These are phyloP conservation scores for Lithophane ornitopus DNA, from an alignment of 2,888 invertebrate species.

Conservation along the genomic window DNA sequence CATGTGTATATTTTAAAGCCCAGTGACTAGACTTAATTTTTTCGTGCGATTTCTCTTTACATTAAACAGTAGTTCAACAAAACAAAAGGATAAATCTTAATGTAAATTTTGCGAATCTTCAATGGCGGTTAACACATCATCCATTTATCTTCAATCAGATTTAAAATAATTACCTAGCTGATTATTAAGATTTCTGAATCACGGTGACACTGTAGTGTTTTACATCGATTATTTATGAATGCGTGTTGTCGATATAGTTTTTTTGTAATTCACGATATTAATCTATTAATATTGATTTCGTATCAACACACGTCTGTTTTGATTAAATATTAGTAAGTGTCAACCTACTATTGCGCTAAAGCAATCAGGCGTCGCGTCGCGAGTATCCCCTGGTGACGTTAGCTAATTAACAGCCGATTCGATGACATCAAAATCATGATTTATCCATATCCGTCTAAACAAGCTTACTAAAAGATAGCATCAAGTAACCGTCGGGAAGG, in stretches of 20 bases:
- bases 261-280: not conserved
- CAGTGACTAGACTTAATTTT: not conserved
- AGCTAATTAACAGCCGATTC: not conserved
- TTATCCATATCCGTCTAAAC: not conserved
- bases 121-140: not conserved
- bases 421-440: not conserved
- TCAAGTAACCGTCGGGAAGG: not conserved
- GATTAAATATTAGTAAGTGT: slow-evolving; percentile 16
- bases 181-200: slow-evolving; percentile 8
- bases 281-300: not conserved
- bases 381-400: not conserved
- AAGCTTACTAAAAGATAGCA: slow-evolving; percentile 4
- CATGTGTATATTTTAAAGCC: slow-evolving; percentile 7
- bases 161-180: slow-evolving; percentile 14
- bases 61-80: slow-evolving; percentile 16
- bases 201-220: not conserved
- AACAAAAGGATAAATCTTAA: not conserved
- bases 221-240: not conserved
- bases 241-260: not conserved
- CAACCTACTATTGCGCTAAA: not conserved
- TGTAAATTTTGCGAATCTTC: not conserved
- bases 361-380: too few relatives aligned
- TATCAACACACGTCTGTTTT: not conserved
- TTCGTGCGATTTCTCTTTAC: slow-evolving; percentile 31
- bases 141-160: not conserved